phyloP scores from a whole-genome alignment of 1,140 invertebrate species.

The Plutomurus gul region DNA sequence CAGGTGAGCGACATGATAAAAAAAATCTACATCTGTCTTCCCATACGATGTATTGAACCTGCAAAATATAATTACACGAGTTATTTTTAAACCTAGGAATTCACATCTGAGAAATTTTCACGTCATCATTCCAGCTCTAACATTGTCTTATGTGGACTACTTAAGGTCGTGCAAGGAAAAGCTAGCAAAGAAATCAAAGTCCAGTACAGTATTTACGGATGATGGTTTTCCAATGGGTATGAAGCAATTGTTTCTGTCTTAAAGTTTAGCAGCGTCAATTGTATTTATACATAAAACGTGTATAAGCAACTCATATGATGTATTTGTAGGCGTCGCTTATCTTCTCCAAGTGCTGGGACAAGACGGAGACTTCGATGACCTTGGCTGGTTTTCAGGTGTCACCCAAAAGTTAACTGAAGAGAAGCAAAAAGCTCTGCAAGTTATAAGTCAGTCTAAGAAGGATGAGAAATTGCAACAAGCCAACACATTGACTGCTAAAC shows the following conservation, averaged over 20 bases:
- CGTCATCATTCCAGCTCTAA: constrained; percentile 90
- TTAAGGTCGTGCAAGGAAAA: constrained; percentile 90
- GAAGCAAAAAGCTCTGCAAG: constrained; percentile 66
- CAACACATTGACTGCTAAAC: constrained; percentile 84
- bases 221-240: constrained; percentile 97
- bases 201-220: constrained; percentile 89
- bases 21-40: neutral
- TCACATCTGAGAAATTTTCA: constrained; percentile 92
- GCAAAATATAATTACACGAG: neutral
- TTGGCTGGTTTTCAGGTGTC: constrained; percentile 96
- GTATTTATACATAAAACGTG: constrained; percentile 65
- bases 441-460: constrained; percentile 63
- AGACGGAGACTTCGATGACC: constrained; percentile 81
- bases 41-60: too few relatives aligned
- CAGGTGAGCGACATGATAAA: constrained; percentile 12
- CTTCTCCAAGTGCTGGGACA: constrained; percentile 69
- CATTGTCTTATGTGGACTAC: constrained; percentile 93
- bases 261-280: constrained; percentile 58
- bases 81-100: constrained; percentile 66
- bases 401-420: constrained; percentile 69
- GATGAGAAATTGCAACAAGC: constrained; percentile 92
- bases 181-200: constrained; percentile 81
- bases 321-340: constrained; percentile 68
- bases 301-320: too few relatives aligned
- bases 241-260: constrained; percentile 5